These are phyloP conservation scores for Mystacornis crossleyi DNA, from an alignment of 2,113 vertebrate species.

Conservation along the genomic window DNA sequence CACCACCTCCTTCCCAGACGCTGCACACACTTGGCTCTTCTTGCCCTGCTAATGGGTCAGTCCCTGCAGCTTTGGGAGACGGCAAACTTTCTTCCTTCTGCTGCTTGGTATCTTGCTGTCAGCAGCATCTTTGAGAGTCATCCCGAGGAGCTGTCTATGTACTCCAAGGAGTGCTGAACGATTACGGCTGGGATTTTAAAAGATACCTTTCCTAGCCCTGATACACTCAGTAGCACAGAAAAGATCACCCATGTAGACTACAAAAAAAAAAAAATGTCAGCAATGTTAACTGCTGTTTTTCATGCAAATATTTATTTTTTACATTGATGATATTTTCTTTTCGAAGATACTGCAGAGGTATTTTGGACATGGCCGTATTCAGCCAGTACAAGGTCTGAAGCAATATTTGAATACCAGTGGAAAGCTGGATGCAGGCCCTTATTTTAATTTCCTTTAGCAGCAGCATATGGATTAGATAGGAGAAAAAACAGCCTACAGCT, in stretches of 20 bases:
- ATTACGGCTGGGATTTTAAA: not conserved
- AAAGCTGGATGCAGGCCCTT: not conserved
- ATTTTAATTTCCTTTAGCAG: not conserved
- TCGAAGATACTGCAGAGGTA: not conserved
- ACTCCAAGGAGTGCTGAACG: not conserved
- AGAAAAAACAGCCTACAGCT: not conserved
- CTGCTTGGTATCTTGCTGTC: not conserved
- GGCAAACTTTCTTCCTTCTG: not conserved
- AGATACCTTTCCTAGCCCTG: not conserved
- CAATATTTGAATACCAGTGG: not conserved
- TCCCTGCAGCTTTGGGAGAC: not conserved
- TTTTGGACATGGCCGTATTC: not conserved
- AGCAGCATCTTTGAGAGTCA: not conserved
- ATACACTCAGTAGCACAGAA: not conserved
- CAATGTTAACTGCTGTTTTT: not conserved
- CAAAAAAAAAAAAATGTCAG: not conserved
- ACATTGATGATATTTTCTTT: not conserved
- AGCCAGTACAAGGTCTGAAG: not conserved
- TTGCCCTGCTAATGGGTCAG: not conserved
- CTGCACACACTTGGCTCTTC: not conserved
- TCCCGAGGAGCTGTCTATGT: not conserved
- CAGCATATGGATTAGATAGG: not conserved
- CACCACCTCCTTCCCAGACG: not conserved
- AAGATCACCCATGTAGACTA: not conserved
- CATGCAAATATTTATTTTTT: not conserved